Evolutionary conservation across 2,888 invertebrate species (phyloP).

Genomic region (Pristionchus arcanus): DNA sequence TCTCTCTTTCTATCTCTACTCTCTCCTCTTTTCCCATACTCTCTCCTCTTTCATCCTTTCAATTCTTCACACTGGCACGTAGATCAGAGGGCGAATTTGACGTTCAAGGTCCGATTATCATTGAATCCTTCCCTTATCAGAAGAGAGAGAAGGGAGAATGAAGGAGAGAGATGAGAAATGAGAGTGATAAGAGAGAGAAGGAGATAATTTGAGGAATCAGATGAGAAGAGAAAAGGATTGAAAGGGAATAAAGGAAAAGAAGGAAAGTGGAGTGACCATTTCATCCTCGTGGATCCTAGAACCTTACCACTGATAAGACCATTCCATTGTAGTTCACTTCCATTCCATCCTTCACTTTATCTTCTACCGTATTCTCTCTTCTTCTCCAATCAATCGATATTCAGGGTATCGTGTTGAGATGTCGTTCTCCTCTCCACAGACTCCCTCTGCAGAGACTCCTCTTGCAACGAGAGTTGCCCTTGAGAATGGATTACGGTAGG

Average conservation of each 20-base stretch:
- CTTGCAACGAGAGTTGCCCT: conserved; percentile 34
- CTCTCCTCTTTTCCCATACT: not conserved
- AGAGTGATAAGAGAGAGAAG: not conserved
- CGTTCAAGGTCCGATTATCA: not conserved
- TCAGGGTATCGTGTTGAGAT: conserved; percentile 2
- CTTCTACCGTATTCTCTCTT: not conserved
- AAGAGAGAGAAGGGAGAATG: not conserved
- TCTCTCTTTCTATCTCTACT: not conserved
- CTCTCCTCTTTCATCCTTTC: not conserved
- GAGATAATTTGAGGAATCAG: conserved; percentile 26
- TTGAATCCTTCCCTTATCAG: conserved; percentile 31
- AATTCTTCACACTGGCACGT: not conserved
- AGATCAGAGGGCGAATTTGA: not conserved
- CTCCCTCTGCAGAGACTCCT: conserved; percentile 6
- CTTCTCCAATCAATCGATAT: not conserved
- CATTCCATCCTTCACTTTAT: not conserved
- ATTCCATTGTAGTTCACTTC: not conserved
- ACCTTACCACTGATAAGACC: not conserved
- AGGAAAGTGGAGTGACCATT: conserved; percentile 9
- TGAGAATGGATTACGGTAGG: conserved; percentile 50
- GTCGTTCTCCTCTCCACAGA: conserved; percentile 26
- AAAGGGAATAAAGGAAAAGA: not conserved
- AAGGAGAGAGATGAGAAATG: conserved; percentile 19
- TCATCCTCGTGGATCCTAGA: not conserved
- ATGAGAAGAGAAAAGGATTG: not conserved